Evolutionary conservation across 2,888 invertebrate genomes (phyloP).

Genomic region (Xylota sylvarum): DNA sequence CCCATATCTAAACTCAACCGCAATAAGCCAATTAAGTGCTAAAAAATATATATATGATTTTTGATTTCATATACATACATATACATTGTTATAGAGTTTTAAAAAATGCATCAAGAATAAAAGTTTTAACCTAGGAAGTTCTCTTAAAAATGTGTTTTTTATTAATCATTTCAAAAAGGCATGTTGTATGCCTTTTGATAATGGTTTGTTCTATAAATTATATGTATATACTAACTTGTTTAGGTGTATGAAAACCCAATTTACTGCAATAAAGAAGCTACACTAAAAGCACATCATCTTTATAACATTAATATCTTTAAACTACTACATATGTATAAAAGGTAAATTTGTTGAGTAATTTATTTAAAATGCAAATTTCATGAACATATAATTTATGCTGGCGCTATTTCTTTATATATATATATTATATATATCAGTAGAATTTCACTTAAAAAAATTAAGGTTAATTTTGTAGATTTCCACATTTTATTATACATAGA

Average conservation of each 20-base stretch:
- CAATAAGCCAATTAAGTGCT: not conserved
- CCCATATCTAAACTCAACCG: not conserved
- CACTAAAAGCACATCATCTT: not conserved
- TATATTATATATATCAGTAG: too few species aligned
- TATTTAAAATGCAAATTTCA: constrained; percentile 29
- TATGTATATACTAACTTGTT: not conserved
- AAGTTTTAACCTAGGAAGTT: too few species aligned
- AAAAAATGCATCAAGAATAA: too few species aligned
- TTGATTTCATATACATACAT: too few species aligned
- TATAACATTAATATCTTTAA: constrained; percentile 6
- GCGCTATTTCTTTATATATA: constrained; percentile 66
- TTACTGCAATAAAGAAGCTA: not conserved
- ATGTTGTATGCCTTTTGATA: not conserved
- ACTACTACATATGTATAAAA: not conserved
- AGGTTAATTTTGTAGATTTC: not conserved
- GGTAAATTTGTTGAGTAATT: not conserved
- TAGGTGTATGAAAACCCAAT: not conserved
- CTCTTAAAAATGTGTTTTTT: not conserved
- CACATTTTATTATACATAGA: not conserved
- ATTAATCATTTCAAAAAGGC: too few species aligned
- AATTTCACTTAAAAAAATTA: too few species aligned
- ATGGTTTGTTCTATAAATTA: not conserved
- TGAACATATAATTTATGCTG: constrained; percentile 53
- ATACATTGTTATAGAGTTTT: too few species aligned
- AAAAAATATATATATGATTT: not conserved